A percentile compares a stretch with the other conserved stretches of the same genome.
Evolutionary conservation across 2,113 vertebrate genomes (phyloP).

Genomic region (Sylvilagus bachmani): DNA sequence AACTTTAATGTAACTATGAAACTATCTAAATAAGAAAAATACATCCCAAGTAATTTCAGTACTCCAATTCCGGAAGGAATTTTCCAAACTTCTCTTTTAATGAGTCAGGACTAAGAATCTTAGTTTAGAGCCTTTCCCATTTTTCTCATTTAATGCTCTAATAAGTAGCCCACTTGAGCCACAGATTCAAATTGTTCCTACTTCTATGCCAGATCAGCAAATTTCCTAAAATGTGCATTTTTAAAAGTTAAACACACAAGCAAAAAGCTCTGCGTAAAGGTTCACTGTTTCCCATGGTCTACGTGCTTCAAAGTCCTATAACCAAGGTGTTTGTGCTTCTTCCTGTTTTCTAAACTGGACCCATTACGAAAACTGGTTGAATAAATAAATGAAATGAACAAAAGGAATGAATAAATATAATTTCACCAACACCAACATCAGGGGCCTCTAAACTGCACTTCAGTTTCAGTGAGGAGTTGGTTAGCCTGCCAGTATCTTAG

Average conservation of each 20-base stretch:
- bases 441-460: not conserved
- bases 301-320: not conserved
- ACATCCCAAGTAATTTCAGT: not conserved
- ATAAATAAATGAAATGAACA: not conserved
- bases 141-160: slow-evolving; percentile 10
- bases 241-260: not conserved
- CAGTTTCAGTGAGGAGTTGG: not conserved
- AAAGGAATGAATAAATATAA: not conserved
- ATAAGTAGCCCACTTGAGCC: not conserved
- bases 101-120: not conserved
- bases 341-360: not conserved
- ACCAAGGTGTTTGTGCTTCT: not conserved
- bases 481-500: not conserved
- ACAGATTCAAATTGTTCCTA: not conserved
- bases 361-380: not conserved
- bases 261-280: not conserved
- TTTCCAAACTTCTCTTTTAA: not conserved
- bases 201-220: not conserved
- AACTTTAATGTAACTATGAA: not conserved
- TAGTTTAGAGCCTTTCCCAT: not conserved
- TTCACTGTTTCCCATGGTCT: slow-evolving; percentile 1
- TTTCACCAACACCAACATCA: not conserved
- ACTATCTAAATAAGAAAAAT: not conserved
- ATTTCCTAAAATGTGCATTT: slow-evolving; percentile 10
- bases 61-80: not conserved